Evolutionary conservation across 2,888 invertebrate genomes (phyloP).

Genomic region (Pinctada fucata): DNA sequence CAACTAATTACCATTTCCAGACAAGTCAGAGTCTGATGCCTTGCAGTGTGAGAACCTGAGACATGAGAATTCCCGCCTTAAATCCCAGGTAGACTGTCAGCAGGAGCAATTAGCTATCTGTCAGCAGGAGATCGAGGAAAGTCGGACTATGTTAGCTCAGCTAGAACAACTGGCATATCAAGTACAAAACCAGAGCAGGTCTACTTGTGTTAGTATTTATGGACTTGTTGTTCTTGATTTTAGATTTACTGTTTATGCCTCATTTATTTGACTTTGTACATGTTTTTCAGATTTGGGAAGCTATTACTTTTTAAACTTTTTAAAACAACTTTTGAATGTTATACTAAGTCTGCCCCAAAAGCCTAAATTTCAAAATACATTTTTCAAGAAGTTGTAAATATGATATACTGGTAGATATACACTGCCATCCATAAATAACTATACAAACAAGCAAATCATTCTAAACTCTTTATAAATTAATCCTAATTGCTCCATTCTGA

Average conservation of each 20-base stretch:
- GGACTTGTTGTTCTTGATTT: not conserved
- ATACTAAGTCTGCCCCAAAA: too few relatives aligned
- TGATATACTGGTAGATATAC: too few relatives aligned
- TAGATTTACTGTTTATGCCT: not conserved
- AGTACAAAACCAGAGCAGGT: slow-evolving; percentile 50
- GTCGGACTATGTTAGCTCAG: slow-evolving; percentile 60
- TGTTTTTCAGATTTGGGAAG: too few relatives aligned
- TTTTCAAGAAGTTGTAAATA: too few relatives aligned
- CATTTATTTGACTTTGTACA: not conserved
- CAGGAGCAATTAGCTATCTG: slow-evolving; percentile 57
- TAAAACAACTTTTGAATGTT: too few relatives aligned
- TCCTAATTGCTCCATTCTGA: too few relatives aligned
- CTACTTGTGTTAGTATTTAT: slow-evolving; percentile 47
- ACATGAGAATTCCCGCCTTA: slow-evolving; percentile 59
- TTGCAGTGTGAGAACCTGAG: slow-evolving; percentile 52
- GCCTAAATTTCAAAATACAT: too few relatives aligned
- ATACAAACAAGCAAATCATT: too few relatives aligned
- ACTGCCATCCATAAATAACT: too few relatives aligned
- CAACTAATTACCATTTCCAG: slow-evolving; percentile 30
- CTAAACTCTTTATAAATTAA: too few relatives aligned
- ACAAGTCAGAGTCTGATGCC: slow-evolving; percentile 54
- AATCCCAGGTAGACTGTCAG: slow-evolving; percentile 54
- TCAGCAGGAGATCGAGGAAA: slow-evolving; percentile 67
- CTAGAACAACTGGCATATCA: slow-evolving; percentile 64
- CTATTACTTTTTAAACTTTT: too few relatives aligned